Evolutionary conservation across 37 sponge, comb jelly and placozoan species (phyloP).

Genomic region (Ianthella basta): DNA sequence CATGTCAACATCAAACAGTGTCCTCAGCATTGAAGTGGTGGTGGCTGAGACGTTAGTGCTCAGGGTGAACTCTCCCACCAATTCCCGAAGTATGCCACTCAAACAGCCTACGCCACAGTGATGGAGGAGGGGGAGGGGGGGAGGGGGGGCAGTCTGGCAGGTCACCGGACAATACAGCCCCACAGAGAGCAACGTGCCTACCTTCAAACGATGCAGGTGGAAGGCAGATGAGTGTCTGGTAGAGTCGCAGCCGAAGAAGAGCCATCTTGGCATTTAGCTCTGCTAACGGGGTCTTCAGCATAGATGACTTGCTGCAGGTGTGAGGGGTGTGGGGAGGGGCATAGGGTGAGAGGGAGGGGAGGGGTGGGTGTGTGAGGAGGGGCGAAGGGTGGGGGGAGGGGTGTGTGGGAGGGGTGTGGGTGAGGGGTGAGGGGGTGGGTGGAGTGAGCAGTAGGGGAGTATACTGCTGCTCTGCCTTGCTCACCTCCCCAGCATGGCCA

Average conservation of each 20-base stretch:
- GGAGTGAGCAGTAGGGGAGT: constrained; percentile 2
- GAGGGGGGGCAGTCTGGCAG: no score
- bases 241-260: constrained; percentile 80
- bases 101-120: constrained; percentile 58
- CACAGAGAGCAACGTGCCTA: not conserved
- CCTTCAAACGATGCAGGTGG: constrained; percentile 76
- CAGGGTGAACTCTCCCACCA: constrained; percentile 91
- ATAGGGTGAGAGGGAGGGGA: not conserved
- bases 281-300: constrained; percentile 71
- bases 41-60: constrained; percentile 74
- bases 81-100: constrained; percentile 77
- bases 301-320: constrained; percentile 40
- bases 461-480: not conserved
- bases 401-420: no score
- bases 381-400: no score
- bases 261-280: constrained; percentile 88
- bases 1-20: constrained; percentile 92
- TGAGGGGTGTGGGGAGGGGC: not conserved
- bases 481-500: constrained; percentile 75
- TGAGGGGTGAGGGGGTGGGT: no score
- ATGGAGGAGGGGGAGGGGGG: no score
- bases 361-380: constrained; percentile 6
- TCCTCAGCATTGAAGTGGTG: constrained; percentile 87
- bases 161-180: no score
- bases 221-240: constrained; percentile 60